Conservation (phyloP, 2,113 vertebrate species). For the Junco hyemalis region DNA sequence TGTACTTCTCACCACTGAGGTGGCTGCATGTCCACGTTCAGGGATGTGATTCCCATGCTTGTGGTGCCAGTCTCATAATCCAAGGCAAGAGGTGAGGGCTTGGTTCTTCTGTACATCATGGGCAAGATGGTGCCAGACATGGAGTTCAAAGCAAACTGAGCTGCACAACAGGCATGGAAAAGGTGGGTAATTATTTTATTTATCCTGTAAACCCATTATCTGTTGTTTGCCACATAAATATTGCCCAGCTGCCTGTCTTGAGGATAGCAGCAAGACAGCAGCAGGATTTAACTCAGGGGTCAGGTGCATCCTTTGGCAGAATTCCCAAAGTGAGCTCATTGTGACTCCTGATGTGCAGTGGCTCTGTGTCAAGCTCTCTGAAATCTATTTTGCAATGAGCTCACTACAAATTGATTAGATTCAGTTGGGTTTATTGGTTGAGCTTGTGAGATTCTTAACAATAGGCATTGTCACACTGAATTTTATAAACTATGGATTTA, state of each 20-base stretch:
- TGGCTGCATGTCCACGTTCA: fast-evolving
- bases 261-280: not conserved
- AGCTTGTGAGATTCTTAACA: not conserved
- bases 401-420: not conserved
- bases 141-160: not conserved
- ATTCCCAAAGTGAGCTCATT: not conserved
- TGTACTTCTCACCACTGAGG: not conserved
- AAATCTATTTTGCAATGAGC: not conserved
- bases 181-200: not conserved
- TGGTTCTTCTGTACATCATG: not conserved
- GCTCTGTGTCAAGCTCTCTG: not conserved
- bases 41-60: not conserved
- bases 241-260: not conserved
- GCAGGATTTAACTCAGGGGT: not conserved
- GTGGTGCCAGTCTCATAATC: not conserved
- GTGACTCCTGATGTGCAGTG: not conserved
- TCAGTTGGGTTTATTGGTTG: not conserved
- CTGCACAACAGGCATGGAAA: not conserved
- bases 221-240: not conserved
- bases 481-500: not conserved
- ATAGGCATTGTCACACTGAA: not conserved
- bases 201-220: not conserved
- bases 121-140: not conserved
- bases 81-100: not conserved
- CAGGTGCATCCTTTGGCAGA: not conserved